These are phyloP conservation scores for Acholoe squamosa DNA, from an alignment of 2,888 invertebrate species.

Conservation along the genomic window DNA sequence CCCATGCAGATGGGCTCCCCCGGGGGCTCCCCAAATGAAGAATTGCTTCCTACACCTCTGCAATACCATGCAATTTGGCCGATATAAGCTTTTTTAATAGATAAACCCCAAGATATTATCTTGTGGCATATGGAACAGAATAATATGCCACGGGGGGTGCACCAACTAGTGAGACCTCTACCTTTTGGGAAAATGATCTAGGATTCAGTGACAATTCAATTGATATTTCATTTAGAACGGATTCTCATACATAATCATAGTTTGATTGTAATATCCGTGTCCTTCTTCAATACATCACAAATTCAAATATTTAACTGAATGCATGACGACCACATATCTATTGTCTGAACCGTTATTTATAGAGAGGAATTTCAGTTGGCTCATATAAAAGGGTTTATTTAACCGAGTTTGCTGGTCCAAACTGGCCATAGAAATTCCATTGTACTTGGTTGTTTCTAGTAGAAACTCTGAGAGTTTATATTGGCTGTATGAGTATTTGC, in stretches of 20 bases:
- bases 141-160: too few relatives aligned
- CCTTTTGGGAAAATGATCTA: too few relatives aligned
- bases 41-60: too few relatives aligned
- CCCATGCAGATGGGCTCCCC: too few relatives aligned
- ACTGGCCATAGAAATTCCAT: not conserved
- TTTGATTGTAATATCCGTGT: not conserved
- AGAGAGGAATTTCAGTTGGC: not conserved
- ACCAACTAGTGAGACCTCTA: too few relatives aligned
- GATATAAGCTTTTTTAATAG: too few relatives aligned
- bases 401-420: not conserved
- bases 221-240: not conserved
- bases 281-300: not conserved
- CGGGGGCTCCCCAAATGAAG: too few relatives aligned
- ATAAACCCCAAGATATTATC: too few relatives aligned
- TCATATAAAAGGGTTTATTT: not conserved
- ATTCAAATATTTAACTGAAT: not conserved
- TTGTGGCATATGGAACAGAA: too few relatives aligned
- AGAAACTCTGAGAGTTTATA: not conserved
- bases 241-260: not conserved
- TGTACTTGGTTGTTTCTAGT: not conserved
- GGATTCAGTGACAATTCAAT: too few relatives aligned
- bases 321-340: not conserved
- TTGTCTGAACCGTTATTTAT: not conserved
- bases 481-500: slow-evolving; percentile 33
- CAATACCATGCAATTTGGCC: too few relatives aligned